These are phyloP conservation scores for Danaus plexippus DNA, from an alignment of 1,140 invertebrate genomes.

Conservation along the genomic window DNA sequence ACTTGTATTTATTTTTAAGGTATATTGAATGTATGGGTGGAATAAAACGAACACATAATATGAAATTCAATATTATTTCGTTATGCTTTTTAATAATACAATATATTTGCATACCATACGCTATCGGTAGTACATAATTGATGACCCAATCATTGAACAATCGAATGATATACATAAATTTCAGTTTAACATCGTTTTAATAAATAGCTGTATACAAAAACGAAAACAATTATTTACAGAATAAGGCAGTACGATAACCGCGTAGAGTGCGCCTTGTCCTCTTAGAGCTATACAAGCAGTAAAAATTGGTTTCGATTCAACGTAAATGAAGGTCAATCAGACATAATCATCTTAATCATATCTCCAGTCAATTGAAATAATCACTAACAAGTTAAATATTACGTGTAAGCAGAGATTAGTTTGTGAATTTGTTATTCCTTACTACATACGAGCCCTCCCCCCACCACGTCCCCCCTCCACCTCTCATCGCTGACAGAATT, in stretches of 20 bases:
- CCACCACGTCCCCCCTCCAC: slow-evolving; percentile 8
- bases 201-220: slow-evolving; percentile 72
- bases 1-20: neutral
- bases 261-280: slow-evolving; percentile 65
- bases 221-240: slow-evolving; percentile 69
- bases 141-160: slow-evolving; percentile 69
- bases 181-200: slow-evolving; percentile 69
- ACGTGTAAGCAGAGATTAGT: slow-evolving; percentile 66
- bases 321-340: slow-evolving; percentile 53
- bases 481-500: slow-evolving; percentile 4
- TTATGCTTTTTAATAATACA: slow-evolving; percentile 71
- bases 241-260: slow-evolving; percentile 68
- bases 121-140: slow-evolving; percentile 69
- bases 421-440: slow-evolving; percentile 63
- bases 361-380: slow-evolving; percentile 62
- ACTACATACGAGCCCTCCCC: slow-evolving; percentile 18
- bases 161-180: slow-evolving; percentile 69
- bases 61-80: slow-evolving; percentile 72
- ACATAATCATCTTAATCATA: slow-evolving; percentile 49
- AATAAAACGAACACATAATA: slow-evolving; percentile 63
- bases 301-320: slow-evolving; percentile 58
- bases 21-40: slow-evolving; percentile 1
- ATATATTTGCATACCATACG: slow-evolving; percentile 69
- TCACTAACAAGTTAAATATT: slow-evolving; percentile 64
- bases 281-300: slow-evolving; percentile 69